Base-by-base conservation (phyloP, 1,140 invertebrate species). In the Chlorops oryzae region DNA sequence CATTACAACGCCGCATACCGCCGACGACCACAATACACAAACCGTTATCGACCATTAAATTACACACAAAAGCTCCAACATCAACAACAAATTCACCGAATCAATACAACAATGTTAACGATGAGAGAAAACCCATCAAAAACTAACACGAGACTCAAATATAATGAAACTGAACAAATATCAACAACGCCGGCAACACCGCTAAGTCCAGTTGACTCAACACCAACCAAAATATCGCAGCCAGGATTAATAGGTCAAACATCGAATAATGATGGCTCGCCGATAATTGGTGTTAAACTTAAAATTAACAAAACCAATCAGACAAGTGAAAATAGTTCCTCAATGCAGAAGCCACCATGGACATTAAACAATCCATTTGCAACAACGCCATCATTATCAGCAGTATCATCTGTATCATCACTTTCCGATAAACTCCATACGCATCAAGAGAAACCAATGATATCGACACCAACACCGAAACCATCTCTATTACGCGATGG, bases 401-500 rank as follows among this genome's bases (percentile, higher is more conserved):
- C 46, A n/a, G 5, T 24, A 18, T 34, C 46, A 4, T 32, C 45
- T 42, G 28, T 43, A 9, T 22, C 41, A 2, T 35, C 51, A 24
- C 13, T 15, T n/a, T 5, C 34, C 34, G 18, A 35, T 17, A 3
- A 35, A 3, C 10, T 3, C 9, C 3, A 35, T 15, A 10, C 34
- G n/a, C 10, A 35, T 17, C 3, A 17, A 35, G 18, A 35, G 34
- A 35, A 35, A 17, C 34, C 34, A 35, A 35, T 17, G 3, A 35
- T 35, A 15, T 13, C 10, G 18, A 3, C 18, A 10, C n/a, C 38
- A 3, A 21, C 20, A 3, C 10, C 17, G 12, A 65, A 66, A 44
- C 32, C 60, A 2, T 55, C 60, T 0, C 39, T 70, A 6, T 25
- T 70, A 17, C 52, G 63, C 22, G 74, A 78, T 49, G 72, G 75